Base-by-base conservation (phyloP, 2,888 invertebrate genomes). In the Amphipyra berbera region DNA sequence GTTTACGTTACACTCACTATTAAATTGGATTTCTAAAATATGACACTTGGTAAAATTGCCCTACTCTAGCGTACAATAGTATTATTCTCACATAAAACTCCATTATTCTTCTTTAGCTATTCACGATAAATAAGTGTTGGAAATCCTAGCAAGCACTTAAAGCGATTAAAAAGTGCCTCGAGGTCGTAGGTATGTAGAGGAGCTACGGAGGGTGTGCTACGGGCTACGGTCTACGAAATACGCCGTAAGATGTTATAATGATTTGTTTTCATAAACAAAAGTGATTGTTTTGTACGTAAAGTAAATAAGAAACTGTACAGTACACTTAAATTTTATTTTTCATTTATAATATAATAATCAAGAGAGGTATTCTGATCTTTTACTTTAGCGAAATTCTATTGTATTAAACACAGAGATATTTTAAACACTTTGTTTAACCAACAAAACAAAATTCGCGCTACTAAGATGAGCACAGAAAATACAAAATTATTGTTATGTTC, bases 131-230 rank as follows among this genome's bases (percentile, higher is more conserved):
- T 88, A 88, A 90, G 84, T 87, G 84, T 83, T 82, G 89, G 84
- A 89, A 92, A 92, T 92, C 90, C 88, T 87, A 82, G 88, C 84
- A 82, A 88, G 90, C 94, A 94, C 94, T 93, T 92, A 91, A 88
- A 90, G 85, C 89, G 93, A 94, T 94, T 94, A 94, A 92, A 92
- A 90, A 89, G 83, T 88, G 82, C 84, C 85, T 86, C 61, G 73
- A 76, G 81, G 83, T 82, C 67, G 79, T 78, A 81, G 76, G 84
- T 68, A 73, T 52, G 70, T 81, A 81, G 81, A 79, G 71, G 73
- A 64, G 79, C 84, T 84, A 85, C 85, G 83, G 64, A 78, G 79
- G 78, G 77, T 76, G 79, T 57, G 65, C 70, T 71, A 79, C 73
- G 69, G 52, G 75, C 69, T 73, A 62, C 74, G 68, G 52, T 52